Base-by-base conservation (phyloP, 64 coral and sea anemone genomes). In the Actinia tenebrosa region DNA sequence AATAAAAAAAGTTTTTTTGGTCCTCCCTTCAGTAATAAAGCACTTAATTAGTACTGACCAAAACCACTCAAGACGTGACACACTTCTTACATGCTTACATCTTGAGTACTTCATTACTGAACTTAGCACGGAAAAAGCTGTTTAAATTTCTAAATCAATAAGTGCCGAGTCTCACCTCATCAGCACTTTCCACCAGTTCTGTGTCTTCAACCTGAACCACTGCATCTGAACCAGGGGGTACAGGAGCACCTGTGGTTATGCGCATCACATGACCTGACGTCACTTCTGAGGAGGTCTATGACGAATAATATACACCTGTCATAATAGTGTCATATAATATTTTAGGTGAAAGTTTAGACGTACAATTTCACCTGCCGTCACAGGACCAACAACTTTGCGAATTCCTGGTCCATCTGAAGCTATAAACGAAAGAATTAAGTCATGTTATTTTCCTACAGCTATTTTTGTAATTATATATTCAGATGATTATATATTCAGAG, bases 151-250 rank as follows among this genome's bases (percentile, higher is more conserved):
- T 37, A 37, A 37, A 37, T 37, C 30, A 37, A 66, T 20, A 19
- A n/a, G n/a, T 26, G 25, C 69, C 22, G 3, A 22, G 26, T 42
- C 79, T 53, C 45, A 81, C 91, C 91, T 93, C 91, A 45, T 90
- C 86, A 69, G 89, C 86, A 53, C 97, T 95, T 60, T 99, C 88
- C 4, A 95, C 54, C 75, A 99, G 87, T 80, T 94, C 93, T 22
- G 93, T 99, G 64, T 99, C 87, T 69, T 99, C 97, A 42, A 99
- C 97, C 58, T 99, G 93, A n/a, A 99, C 93, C 19, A 99, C 90
- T 18, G 97, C 92, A 79, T 99, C 97, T 71, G 93, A 88, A 63
- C 97, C 97, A 10, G 80, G 86, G 56, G 97, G 97, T 1, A 99
- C 58, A 71, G 97, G 97, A 66, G 97, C 93, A 52, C 97, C 97